phyloP scores from a whole-genome alignment of 2,888 invertebrate genomes.

The Phalera bucephala region DNA sequence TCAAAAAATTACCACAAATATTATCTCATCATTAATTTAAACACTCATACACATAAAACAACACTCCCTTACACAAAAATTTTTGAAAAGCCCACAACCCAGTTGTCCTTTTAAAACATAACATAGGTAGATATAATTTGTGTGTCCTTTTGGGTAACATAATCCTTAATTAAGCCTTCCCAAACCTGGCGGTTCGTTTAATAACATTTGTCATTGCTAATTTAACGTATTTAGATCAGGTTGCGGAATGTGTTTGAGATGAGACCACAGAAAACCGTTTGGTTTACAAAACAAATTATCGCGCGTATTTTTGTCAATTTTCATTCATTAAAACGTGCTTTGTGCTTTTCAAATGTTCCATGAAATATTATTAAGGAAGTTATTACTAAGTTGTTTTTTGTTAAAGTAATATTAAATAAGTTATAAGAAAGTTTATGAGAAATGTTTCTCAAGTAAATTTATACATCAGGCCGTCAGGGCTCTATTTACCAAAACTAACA shows the following conservation, averaged over 20 bases:
- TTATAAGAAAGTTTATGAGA: no score
- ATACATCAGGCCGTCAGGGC: no score
- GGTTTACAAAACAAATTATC: conserved; percentile 22
- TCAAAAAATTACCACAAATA: no score
- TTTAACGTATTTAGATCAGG: conserved; percentile 43
- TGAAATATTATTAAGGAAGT: no score
- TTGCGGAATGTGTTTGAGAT: conserved; percentile 37
- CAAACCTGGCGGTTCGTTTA: conserved; percentile 39
- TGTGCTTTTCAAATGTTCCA: no score
- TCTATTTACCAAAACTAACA: no score
- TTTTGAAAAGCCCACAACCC: no score
- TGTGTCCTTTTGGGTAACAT: conserved; percentile 39
- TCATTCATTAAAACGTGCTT: conserved; percentile 5
- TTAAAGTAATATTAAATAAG: no score
- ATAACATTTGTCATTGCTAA: conserved; percentile 47
- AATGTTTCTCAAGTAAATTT: no score
- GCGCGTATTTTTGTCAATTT: conserved; percentile 21
- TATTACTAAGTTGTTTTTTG: no score
- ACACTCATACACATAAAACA: background rate
- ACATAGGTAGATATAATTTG: conserved; percentile 31
- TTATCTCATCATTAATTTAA: background rate
- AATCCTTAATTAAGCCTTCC: conserved; percentile 49
- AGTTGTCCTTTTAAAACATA: conserved; percentile 26
- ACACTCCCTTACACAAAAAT: background rate
- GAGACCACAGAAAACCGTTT: conserved; percentile 15